Conservation (phyloP, 2,797 vertebrate species). For the Neosalanx taihuensis region DNA sequence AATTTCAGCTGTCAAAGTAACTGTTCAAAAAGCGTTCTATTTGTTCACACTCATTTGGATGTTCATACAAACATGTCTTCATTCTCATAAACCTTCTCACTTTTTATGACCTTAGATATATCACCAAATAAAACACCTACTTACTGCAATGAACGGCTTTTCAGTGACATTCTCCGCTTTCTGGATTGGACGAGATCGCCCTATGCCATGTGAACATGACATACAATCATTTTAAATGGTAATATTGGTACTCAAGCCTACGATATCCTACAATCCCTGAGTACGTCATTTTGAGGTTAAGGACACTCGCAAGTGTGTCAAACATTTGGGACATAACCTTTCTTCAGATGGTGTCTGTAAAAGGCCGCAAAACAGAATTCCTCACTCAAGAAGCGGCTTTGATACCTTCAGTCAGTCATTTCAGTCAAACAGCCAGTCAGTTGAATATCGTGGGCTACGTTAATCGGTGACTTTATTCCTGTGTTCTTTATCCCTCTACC, state of each 20-base stretch:
- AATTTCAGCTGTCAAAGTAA: neutral
- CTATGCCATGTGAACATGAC: neutral
- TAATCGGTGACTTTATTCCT: neutral
- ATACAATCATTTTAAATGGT: neutral
- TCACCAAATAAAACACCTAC: neutral
- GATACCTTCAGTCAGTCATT: neutral
- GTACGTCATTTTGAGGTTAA: neutral
- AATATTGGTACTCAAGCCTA: neutral
- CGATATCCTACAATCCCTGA: conserved; percentile 1
- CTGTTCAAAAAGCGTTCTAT: neutral
- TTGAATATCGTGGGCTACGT: neutral
- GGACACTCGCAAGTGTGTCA: neutral
- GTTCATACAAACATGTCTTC: neutral
- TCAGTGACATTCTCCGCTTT: neutral
- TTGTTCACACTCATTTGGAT: neutral
- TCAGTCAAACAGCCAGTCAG: neutral
- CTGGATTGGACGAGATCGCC: neutral
- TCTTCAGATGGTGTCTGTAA: neutral
- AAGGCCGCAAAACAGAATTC: neutral
- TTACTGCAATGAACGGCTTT: neutral
- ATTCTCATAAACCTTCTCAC: neutral
- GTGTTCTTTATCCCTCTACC: no score
- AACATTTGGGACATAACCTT: neutral
- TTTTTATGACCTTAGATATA: neutral
- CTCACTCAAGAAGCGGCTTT: neutral